phyloP scores from a whole-genome alignment of 2,797 vertebrate genomes.

The Pseudotriccus pelzelni region DNA sequence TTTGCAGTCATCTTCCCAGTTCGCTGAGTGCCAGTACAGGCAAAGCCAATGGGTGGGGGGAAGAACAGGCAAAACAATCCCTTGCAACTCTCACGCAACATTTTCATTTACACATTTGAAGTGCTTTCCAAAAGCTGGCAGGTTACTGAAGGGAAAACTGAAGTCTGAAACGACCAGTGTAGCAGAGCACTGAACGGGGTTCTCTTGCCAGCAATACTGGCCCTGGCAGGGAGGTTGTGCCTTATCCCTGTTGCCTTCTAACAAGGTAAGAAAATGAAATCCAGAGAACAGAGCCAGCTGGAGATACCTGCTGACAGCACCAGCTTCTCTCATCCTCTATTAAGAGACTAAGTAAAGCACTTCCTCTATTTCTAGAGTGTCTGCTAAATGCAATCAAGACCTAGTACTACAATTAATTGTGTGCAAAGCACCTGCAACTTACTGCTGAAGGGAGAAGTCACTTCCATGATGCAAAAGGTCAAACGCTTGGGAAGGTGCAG shows the following conservation, averaged over 20 bases:
- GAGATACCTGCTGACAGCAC: background rate
- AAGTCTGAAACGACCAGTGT: background rate
- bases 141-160: background rate
- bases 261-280: background rate
- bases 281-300: background rate
- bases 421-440: background rate
- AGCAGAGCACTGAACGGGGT: background rate
- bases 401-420: background rate
- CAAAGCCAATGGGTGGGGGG: background rate
- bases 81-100: background rate
- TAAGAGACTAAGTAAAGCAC: background rate
- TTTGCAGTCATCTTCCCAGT: background rate
- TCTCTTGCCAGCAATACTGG: background rate
- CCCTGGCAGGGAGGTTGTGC: background rate
- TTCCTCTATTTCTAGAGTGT: background rate
- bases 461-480: background rate
- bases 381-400: constrained; percentile 6
- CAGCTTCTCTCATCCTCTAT: background rate
- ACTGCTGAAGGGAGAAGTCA: background rate
- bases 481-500: background rate
- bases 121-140: background rate
- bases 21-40: background rate
- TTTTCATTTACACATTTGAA: background rate
- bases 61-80: background rate
- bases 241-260: background rate